A percentile compares a stretch with the other conserved stretches of the same genome.
phyloP scores from a whole-genome alignment of 2,888 invertebrate species.

The Agrypnus murinus region DNA sequence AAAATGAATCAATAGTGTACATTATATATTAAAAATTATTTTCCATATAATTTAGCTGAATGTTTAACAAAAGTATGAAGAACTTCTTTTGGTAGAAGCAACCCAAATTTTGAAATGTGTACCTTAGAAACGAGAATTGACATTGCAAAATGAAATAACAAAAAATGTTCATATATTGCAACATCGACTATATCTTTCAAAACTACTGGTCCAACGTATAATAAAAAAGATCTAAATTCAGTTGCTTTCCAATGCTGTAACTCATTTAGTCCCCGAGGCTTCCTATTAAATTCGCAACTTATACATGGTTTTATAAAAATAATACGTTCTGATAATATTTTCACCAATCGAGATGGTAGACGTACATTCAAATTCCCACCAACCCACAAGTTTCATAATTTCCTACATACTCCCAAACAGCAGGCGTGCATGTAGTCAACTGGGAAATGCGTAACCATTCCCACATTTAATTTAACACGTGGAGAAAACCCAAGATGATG shows the following conservation, averaged over 20 bases:
- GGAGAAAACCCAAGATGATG: slow-evolving; percentile 19
- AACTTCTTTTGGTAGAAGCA: slow-evolving; percentile 18
- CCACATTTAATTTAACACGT: slow-evolving; percentile 27
- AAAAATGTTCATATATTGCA: slow-evolving; percentile 24
- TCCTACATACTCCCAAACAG: slow-evolving; percentile 26
- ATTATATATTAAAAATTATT: slow-evolving; percentile 33
- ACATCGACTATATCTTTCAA: slow-evolving; percentile 35
- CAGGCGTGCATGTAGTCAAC: slow-evolving; percentile 26
- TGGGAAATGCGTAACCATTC: slow-evolving; percentile 44
- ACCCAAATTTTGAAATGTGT: slow-evolving; percentile 29
- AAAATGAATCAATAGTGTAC: slow-evolving; percentile 12
- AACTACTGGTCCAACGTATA: slow-evolving; percentile 47
- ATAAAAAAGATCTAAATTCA: slow-evolving; percentile 45
- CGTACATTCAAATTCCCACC: background rate
- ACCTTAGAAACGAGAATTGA: slow-evolving; percentile 29
- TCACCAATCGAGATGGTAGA: background rate
- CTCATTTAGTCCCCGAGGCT: slow-evolving; percentile 41
- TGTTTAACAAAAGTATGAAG: slow-evolving; percentile 36
- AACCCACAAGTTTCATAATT: slow-evolving; percentile 45
- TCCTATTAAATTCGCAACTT: slow-evolving; percentile 47
- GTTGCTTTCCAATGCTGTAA: slow-evolving; percentile 52
- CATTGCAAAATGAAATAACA: slow-evolving; percentile 40
- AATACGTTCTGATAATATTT: background rate
- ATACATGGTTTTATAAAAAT: slow-evolving; percentile 16
- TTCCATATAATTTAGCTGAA: slow-evolving; percentile 28